phyloP scores from a whole-genome alignment of 2,113 vertebrate genomes.

The Sylvilagus bachmani region DNA sequence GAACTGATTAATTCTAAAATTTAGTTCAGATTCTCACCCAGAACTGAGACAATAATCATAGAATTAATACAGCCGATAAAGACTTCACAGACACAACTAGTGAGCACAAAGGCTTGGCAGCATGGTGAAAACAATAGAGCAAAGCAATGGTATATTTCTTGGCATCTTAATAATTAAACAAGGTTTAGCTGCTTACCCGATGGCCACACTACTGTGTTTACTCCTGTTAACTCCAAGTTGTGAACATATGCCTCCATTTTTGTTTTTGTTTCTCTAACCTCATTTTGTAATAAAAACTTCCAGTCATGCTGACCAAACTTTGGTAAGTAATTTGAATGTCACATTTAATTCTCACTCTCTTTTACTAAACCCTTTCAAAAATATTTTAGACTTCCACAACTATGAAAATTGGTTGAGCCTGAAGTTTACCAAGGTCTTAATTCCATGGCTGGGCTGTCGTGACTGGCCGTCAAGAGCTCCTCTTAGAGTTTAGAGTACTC shows the following conservation, averaged over 20 bases:
- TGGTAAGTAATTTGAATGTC: conserved; percentile 58
- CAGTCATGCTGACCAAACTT: not conserved
- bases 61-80: not conserved
- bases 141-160: not conserved
- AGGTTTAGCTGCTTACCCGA: not conserved
- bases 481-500: conserved; percentile 17
- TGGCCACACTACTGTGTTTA: not conserved
- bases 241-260: not conserved
- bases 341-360: not conserved
- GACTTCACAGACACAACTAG: not conserved
- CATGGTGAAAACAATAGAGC: not conserved
- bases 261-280: not conserved
- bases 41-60: not conserved
- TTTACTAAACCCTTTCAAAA: conserved; percentile 49
- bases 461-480: not conserved
- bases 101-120: conserved; percentile 22
- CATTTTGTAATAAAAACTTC: not conserved
- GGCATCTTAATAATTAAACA: not conserved
- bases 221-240: not conserved
- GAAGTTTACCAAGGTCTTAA: conserved; percentile 21
- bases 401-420: conserved; percentile 19
- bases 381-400: not conserved
- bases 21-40: not conserved
- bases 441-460: not conserved
- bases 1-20: not conserved